A percentile compares a stretch with the other conserved stretches of the same genome.
Evolutionary conservation across 30 jellyfish, hydroid and myxozoan species (phyloP).

Genomic region (Rhopilema esculentum): DNA sequence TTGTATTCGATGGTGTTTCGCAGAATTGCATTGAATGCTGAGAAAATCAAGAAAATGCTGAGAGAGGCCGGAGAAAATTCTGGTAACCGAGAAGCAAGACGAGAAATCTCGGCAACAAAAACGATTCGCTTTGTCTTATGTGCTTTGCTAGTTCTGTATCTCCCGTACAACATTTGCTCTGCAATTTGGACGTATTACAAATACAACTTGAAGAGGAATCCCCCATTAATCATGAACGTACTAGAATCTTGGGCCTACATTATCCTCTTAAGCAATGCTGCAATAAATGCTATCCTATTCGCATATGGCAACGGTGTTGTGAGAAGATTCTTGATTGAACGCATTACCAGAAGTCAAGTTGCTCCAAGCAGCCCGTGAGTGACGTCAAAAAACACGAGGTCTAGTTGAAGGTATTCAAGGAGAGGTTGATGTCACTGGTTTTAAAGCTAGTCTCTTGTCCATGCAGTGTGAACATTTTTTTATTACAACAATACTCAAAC

Average conservation of each 20-base stretch:
- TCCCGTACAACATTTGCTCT: constrained; percentile 38
- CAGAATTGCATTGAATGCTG: constrained; percentile 6
- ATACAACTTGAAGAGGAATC: not conserved
- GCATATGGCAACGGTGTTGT: constrained; percentile 9
- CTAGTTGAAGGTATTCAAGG: too few species aligned
- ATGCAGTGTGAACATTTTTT: too few species aligned
- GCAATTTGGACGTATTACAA: constrained; percentile 8
- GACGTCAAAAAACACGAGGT: too few species aligned
- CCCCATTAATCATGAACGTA: constrained; percentile 1
- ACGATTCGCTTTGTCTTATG: constrained; percentile 28
- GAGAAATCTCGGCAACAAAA: constrained; percentile 15
- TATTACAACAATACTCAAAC: not conserved
- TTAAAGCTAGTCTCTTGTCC: too few species aligned
- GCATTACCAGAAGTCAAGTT: not conserved
- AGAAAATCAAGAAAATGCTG: not conserved
- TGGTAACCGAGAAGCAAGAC: not conserved
- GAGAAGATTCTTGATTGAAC: not conserved
- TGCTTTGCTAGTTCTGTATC: constrained; percentile 6
- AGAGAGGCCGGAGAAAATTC: not conserved
- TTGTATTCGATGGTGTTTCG: constrained; percentile 17
- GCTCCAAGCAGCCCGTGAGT: not conserved
- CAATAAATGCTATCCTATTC: constrained; percentile 30
- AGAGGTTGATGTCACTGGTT: too few species aligned
- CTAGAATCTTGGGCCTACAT: constrained; percentile 13
- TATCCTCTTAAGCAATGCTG: constrained; percentile 4